phyloP scores from a whole-genome alignment of 2,888 invertebrate species.

The Lagria hirta region DNA sequence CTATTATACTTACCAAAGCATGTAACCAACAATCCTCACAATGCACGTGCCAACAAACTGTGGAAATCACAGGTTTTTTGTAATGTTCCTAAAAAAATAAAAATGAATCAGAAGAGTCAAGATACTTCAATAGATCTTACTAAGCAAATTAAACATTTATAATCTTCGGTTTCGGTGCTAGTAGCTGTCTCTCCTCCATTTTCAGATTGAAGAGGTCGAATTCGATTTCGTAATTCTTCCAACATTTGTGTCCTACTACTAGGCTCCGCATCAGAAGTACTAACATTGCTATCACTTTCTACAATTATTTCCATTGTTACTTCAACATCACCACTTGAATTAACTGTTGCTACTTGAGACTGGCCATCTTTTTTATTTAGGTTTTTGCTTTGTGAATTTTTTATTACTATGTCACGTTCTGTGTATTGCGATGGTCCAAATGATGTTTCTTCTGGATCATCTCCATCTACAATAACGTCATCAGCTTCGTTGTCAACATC shows the following conservation, averaged over 20 bases:
- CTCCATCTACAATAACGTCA: slow-evolving; percentile 54
- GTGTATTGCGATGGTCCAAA: slow-evolving; percentile 53
- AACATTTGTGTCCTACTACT: slow-evolving; percentile 56
- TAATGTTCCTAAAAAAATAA: slow-evolving; percentile 60
- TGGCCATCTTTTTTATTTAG: slow-evolving; percentile 45
- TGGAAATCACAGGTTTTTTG: slow-evolving; percentile 65
- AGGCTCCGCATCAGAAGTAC: slow-evolving; percentile 55
- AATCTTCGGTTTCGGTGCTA: slow-evolving; percentile 57
- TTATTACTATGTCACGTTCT: slow-evolving; percentile 49
- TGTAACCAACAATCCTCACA: slow-evolving; percentile 74
- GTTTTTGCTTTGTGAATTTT: slow-evolving; percentile 36
- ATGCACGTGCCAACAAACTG: slow-evolving; percentile 71
- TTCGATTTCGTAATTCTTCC: slow-evolving; percentile 60
- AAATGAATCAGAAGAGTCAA: slow-evolving; percentile 14
- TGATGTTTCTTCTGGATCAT: slow-evolving; percentile 50
- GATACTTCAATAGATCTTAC: slow-evolving; percentile 53
- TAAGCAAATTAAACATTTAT: slow-evolving; percentile 76
- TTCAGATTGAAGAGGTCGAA: slow-evolving; percentile 60
- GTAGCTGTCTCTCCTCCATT: slow-evolving; percentile 45
- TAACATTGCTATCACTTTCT: slow-evolving; percentile 55
- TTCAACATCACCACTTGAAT: slow-evolving; percentile 53
- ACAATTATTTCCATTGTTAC: slow-evolving; percentile 48
- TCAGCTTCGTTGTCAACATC: slow-evolving; percentile 50
- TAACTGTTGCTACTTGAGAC: slow-evolving; percentile 51
- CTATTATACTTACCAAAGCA: slow-evolving; percentile 56